Evolutionary conservation across 92 coral and sea anemone genomes (phyloP).

Genomic region (Plumapathes pennacea): DNA sequence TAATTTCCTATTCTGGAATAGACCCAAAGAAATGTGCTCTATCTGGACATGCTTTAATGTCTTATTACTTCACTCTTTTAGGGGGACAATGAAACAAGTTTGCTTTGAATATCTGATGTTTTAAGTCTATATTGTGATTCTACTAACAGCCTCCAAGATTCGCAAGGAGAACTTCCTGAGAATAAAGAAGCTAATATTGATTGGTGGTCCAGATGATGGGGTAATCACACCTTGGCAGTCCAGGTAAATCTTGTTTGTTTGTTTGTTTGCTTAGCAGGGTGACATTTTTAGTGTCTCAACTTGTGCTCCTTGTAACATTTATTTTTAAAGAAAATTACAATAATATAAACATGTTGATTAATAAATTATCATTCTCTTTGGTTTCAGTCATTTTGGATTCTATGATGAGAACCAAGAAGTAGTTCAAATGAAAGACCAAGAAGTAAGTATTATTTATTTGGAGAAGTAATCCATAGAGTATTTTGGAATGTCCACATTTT

Average conservation of each 20-base stretch:
- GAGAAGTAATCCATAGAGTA: not conserved
- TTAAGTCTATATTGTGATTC: not conserved
- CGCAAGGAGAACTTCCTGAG: conserved; percentile 73
- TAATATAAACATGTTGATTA: not conserved
- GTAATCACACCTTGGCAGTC: conserved; percentile 99
- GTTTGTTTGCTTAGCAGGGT: not conserved
- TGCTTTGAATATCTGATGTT: not conserved
- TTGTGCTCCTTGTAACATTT: not conserved
- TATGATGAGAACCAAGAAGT: conserved; percentile 51
- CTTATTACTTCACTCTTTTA: not conserved
- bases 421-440: conserved; percentile 68
- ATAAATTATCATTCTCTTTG: not conserved
- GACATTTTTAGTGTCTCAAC: not conserved
- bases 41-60: too few relatives aligned
- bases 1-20: too few relatives aligned
- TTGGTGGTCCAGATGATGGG: conserved; percentile 99
- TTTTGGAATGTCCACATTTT: not conserved
- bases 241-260: conserved; percentile 44
- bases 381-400: conserved; percentile 80
- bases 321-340: not conserved
- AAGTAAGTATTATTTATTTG: conserved; percentile 39
- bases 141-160: conserved; percentile 25
- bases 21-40: too few relatives aligned
- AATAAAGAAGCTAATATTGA: conserved; percentile 71
- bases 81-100: not conserved